Evolutionary conservation across 2,113 vertebrate species (phyloP), one percentile per base, ranked within the genome.

Genomic region (Onychorhynchus coronatus): DNA sequence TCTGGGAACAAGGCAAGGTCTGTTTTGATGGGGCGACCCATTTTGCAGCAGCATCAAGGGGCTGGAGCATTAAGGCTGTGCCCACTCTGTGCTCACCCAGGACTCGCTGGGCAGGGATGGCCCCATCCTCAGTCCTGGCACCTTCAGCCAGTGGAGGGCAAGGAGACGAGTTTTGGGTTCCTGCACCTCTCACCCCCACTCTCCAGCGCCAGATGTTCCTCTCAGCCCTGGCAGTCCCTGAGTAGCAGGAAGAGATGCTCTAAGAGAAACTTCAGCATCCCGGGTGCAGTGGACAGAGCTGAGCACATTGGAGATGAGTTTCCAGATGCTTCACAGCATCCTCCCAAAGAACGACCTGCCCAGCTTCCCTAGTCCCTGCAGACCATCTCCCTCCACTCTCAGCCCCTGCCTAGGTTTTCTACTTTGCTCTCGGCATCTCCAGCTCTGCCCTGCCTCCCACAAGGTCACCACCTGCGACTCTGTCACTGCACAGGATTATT

Each of bases 1-100:
- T 25, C 58, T 56, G 74, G 73, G 80, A 96, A 96, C 92, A 97
- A 96, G 25, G 80, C 73, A 30, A 89, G 70, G 56, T 58, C 80
- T 96, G 86, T 96, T 95, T 78, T 58, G 49, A 65, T 46, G 66
- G 76, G 56, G 68, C 0, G 0, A 77, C 17, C 31, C 37, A 27
- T 58, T 92, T 42, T 50, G 76, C 80, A 62, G 68, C 12, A 42
- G 73, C 0, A 0, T 35, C 4, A 3, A 84, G 88, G 44, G 72
- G 56, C 66, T 58, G 84, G 30, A 82, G 70, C 18, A 17, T 6
- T 12, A 44, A n/a, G 50, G 72, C 59, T 68, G 53, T 12, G 21
- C 15, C 58, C 46, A 46, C 42, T 5, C 44, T 18, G 66, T 0
- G 4, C 42, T 52, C 53, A 33, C 17, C n/a, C 75, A 18, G 61